Conservation (phyloP, 1,140 invertebrate species). For the Diploscapter pachys region DNA sequence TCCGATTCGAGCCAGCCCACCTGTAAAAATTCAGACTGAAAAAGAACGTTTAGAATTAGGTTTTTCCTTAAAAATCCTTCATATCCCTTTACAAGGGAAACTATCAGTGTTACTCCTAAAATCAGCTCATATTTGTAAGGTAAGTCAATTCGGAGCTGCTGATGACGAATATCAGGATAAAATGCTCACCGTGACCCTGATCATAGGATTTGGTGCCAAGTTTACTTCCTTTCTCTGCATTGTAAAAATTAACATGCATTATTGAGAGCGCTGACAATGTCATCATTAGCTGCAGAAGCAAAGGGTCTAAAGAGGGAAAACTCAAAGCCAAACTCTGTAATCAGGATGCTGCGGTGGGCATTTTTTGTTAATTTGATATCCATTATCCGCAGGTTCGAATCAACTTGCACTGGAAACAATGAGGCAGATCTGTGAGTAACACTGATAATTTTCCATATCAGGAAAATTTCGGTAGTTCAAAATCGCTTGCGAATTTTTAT, state of each 20-base stretch:
- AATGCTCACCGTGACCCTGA: not conserved
- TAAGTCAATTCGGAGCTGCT: not conserved
- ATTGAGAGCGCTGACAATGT: too few relatives aligned
- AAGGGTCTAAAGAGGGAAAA: too few relatives aligned
- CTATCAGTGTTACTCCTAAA: not conserved
- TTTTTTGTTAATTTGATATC: too few relatives aligned
- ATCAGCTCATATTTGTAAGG: not conserved
- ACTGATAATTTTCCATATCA: too few relatives aligned
- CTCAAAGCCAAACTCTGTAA: too few relatives aligned
- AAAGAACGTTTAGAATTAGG: not conserved
- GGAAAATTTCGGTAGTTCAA: not conserved
- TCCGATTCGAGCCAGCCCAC: slow-evolving; percentile 72
- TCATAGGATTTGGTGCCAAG: not conserved
- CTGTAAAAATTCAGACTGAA: slow-evolving; percentile 5
- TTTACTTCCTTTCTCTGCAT: too few relatives aligned
- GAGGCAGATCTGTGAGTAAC: too few relatives aligned
- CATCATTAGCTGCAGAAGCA: too few relatives aligned
- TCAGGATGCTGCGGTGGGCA: too few relatives aligned
- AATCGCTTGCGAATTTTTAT: not conserved
- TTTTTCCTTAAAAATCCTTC: not conserved
- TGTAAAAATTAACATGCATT: too few relatives aligned
- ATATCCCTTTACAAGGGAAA: not conserved
- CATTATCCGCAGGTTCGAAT: too few relatives aligned
- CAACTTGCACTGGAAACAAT: too few relatives aligned
- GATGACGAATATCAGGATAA: not conserved